Percentiles rank a stretch among this genome's conserved stretches.
phyloP scores from a whole-genome alignment of 30 jellyfish, hydroid and myxozoan genomes.

The Chrysaora quinquecirrha region DNA sequence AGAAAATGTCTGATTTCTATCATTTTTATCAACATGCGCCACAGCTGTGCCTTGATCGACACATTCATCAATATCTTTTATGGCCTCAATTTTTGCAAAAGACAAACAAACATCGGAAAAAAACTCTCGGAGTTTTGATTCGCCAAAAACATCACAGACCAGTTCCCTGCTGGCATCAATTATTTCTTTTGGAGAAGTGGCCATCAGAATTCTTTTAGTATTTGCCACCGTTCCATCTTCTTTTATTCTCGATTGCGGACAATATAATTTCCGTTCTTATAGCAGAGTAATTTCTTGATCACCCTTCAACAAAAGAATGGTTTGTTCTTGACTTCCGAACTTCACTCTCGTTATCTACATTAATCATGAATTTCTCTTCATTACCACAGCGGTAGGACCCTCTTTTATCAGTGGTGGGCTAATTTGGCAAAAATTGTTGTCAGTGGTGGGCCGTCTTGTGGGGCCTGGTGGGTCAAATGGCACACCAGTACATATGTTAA shows the following conservation, averaged over 20 bases:
- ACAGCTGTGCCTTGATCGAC: slow-evolving; percentile 24
- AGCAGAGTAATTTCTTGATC: slow-evolving; percentile 6
- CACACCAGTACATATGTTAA: no score
- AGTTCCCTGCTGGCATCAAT: slow-evolving; percentile 25
- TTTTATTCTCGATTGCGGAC: slow-evolving; percentile 12
- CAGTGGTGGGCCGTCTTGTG: no score
- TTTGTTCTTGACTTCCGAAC: slow-evolving; percentile 20
- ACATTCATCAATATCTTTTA: slow-evolving; percentile 18
- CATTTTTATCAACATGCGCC: background rate
- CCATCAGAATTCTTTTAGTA: slow-evolving; percentile 3
- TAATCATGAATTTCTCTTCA: background rate
- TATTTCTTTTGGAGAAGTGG: slow-evolving; percentile 21
- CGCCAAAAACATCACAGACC: slow-evolving; percentile 26
- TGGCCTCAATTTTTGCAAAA: slow-evolving; percentile 15
- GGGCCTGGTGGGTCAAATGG: no score
- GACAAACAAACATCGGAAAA: slow-evolving; percentile 21
- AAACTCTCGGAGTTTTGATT: slow-evolving; percentile 22
- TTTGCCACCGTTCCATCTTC: slow-evolving; percentile 28
- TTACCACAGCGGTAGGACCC: background rate
- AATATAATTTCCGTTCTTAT: slow-evolving; percentile 17
- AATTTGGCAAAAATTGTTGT: no score
- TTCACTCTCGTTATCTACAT: background rate
- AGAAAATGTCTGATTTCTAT: background rate
- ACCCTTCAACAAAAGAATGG: background rate
- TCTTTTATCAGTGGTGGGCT: background rate